Evolutionary conservation across 2,888 invertebrate species (phyloP).

Genomic region (Morpho deidamia): DNA sequence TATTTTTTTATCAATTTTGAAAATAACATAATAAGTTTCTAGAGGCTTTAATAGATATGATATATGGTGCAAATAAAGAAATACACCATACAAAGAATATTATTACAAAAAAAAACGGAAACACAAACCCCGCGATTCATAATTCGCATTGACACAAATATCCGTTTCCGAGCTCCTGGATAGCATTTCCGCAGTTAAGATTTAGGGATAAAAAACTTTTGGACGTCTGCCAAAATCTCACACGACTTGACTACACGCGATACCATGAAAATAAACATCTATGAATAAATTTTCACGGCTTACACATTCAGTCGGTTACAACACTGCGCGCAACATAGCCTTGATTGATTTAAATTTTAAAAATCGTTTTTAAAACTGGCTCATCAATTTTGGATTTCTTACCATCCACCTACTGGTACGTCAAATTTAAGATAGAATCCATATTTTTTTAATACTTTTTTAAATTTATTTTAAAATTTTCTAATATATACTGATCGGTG

Average conservation of each 20-base stretch:
- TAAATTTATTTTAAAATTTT: not conserved
- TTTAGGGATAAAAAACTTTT: conserved; percentile 30
- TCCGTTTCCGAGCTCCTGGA: too few species aligned
- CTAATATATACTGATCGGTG: too few species aligned
- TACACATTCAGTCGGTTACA: conserved; percentile 32
- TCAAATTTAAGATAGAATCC: not conserved
- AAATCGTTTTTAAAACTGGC: conserved; percentile 80
- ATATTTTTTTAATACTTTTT: not conserved
- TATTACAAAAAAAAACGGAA: too few species aligned
- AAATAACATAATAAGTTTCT: too few species aligned
- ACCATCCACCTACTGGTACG: conserved; percentile 87
- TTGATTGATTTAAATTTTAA: conserved; percentile 4
- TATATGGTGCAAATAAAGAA: too few species aligned
- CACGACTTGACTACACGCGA: conserved; percentile 38
- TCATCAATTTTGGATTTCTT: conserved; percentile 92
- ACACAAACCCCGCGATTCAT: too few species aligned
- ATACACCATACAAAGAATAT: too few species aligned
- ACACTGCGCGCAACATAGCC: conserved; percentile 4
- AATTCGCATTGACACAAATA: too few species aligned
- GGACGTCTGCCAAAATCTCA: conserved; percentile 52
- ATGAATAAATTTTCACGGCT: conserved; percentile 63
- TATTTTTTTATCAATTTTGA: too few species aligned
- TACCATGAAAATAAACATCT: conserved; percentile 69
- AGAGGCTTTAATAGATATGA: too few species aligned
- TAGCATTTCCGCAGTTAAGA: not conserved